These are phyloP conservation scores for Epinotia brunnichana DNA, from an alignment of 2,888 invertebrate genomes.

Conservation along the genomic window DNA sequence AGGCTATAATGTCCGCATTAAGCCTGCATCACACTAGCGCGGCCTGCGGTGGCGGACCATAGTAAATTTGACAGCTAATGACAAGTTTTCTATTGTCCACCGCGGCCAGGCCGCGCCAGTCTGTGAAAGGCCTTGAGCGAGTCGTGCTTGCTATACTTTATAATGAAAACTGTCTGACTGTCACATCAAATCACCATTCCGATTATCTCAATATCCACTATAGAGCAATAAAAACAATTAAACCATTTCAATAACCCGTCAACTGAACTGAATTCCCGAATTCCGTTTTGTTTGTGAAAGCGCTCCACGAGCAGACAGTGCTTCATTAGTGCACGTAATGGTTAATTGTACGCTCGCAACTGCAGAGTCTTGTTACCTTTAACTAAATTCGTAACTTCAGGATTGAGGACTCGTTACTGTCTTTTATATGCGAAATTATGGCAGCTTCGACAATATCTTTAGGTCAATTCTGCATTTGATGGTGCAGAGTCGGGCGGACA, in stretches of 20 bases:
- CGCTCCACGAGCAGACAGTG: background rate
- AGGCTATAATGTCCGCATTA: no score
- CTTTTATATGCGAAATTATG: background rate
- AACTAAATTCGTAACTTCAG: background rate
- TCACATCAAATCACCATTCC: background rate
- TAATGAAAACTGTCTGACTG: no score
- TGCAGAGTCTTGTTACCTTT: background rate
- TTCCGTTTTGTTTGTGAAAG: slow-evolving; percentile 12
- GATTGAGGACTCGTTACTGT: background rate
- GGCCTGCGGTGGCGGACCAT: no score
- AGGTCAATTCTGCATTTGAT: no score
- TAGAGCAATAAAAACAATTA: slow-evolving; percentile 14
- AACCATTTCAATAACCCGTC: slow-evolving; percentile 9
- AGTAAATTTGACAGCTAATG: no score
- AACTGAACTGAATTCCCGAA: background rate
- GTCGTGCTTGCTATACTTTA: no score
- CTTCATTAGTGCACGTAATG: slow-evolving; percentile 22
- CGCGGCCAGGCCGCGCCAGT: no score
- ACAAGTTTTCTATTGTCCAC: no score
- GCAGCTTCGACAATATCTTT: background rate
- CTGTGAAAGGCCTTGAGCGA: no score
- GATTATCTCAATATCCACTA: background rate
- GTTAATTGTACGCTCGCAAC: slow-evolving; percentile 3
- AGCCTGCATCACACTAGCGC: no score
- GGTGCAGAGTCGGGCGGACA: no score